Percentiles rank a stretch among this genome's conserved stretches.
These are phyloP conservation scores for Phragmatobia fuliginosa DNA, from an alignment of 2,888 invertebrate genomes.

Conservation along the genomic window DNA sequence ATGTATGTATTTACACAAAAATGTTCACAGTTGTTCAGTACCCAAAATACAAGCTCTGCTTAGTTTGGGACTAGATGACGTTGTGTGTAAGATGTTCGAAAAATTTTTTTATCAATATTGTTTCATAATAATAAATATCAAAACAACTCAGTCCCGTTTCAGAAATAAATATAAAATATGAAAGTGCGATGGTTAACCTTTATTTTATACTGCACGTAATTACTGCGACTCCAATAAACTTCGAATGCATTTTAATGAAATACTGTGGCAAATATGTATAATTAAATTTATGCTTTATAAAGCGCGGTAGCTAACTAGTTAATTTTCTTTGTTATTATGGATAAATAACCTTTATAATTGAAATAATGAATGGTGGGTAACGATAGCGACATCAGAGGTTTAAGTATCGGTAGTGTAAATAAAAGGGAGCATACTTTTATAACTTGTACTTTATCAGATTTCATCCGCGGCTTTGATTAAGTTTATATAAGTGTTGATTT, in stretches of 20 bases:
- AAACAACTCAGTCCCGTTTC: not conserved
- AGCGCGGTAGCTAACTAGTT: not conserved
- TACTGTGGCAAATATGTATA: not conserved
- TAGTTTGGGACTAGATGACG: no score
- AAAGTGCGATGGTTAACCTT: not conserved
- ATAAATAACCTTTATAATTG: not conserved
- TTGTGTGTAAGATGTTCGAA: no score
- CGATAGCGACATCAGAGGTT: not conserved
- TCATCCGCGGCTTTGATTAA: not conserved
- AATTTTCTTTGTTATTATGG: conserved; percentile 21
- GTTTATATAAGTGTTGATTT: not conserved
- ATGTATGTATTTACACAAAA: no score
- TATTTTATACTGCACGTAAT: not conserved
- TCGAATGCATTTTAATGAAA: conserved; percentile 7
- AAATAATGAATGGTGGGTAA: not conserved
- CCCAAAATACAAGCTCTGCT: no score
- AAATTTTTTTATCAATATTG: no score
- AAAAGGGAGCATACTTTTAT: not conserved
- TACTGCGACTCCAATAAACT: conserved; percentile 1
- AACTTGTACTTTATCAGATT: not conserved
- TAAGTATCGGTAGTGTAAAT: not conserved
- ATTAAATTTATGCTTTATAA: not conserved
- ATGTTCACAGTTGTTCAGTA: no score
- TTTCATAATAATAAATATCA: not conserved
- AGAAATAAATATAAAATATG: not conserved